Percentiles rank a stretch among this genome's conserved stretches.
Conservation (phyloP, 2,888 invertebrate species). For the Nasonovia ribisnigri region DNA sequence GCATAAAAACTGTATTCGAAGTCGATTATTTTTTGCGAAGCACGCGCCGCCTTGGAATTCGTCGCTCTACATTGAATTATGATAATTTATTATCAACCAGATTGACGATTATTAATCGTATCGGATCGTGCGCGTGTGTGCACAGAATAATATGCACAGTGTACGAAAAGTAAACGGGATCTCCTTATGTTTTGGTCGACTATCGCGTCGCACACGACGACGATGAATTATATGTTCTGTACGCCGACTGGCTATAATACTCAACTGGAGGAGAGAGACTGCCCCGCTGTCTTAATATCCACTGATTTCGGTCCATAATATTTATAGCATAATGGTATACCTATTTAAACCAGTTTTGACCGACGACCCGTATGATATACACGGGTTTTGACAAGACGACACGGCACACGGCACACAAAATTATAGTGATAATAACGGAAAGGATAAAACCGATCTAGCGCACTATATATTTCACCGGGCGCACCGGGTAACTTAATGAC, state of each 20-base stretch:
- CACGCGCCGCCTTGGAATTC: background rate
- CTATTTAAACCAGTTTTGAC: constrained; percentile 49
- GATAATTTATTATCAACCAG: background rate
- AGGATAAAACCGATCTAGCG: constrained; percentile 12
- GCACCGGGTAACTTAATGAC: background rate
- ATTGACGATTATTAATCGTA: background rate
- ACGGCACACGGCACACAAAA: background rate
- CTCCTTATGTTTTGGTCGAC: background rate
- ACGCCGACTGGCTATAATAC: background rate
- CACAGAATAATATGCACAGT: background rate
- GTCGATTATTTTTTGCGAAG: background rate
- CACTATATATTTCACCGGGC: constrained; percentile 17
- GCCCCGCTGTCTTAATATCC: background rate
- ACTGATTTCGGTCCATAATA: constrained; percentile 32
- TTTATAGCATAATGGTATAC: constrained; percentile 11
- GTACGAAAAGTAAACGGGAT: background rate
- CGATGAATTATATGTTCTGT: constrained; percentile 3
- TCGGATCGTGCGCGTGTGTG: background rate
- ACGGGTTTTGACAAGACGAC: constrained; percentile 43
- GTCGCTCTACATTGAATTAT: background rate
- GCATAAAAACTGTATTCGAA: background rate
- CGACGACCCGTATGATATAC: constrained; percentile 46
- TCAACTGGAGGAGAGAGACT: background rate
- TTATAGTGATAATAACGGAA: background rate
- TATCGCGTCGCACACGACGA: background rate